phyloP scores from a whole-genome alignment of 2,888 invertebrate species.

The Corbicula japonica region DNA sequence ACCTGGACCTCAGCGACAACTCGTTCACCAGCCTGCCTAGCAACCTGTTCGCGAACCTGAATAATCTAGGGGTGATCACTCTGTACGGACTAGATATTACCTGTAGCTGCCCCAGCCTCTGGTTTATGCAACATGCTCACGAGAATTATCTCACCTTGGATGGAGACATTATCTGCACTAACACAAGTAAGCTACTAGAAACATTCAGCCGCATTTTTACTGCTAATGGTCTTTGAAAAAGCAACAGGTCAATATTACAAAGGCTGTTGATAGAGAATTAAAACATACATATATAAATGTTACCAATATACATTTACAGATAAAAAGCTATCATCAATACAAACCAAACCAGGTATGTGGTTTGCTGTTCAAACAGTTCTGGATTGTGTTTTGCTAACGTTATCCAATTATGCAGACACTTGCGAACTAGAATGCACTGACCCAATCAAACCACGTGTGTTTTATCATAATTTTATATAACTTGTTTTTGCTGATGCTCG shows the following conservation, averaged over 20 bases:
- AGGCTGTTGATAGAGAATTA: neutral
- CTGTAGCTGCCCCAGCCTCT: constrained; percentile 44
- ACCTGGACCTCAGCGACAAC: constrained; percentile 58
- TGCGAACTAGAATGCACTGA: too few relatives aligned
- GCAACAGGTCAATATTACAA: neutral
- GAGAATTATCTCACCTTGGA: constrained; percentile 45
- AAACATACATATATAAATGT: neutral
- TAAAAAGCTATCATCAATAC: neutral
- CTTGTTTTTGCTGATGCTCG: too few relatives aligned
- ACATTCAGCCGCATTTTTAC: neutral
- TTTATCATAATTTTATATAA: too few relatives aligned
- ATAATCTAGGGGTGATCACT: constrained; percentile 37
- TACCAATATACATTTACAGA: neutral
- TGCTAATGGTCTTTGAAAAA: neutral
- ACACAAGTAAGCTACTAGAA: constrained; percentile 7
- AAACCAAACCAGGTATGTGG: neutral
- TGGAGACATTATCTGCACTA: constrained; percentile 52
- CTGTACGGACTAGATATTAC: constrained; percentile 49
- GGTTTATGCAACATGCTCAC: constrained; percentile 39
- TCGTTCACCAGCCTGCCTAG: constrained; percentile 31
- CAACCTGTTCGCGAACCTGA: constrained; percentile 23
- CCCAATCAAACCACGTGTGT: too few relatives aligned
- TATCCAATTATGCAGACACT: too few relatives aligned
- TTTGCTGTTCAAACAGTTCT: too few relatives aligned
- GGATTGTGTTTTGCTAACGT: too few relatives aligned